Evolutionary conservation across 2,113 vertebrate genomes (phyloP).

Genomic region (Leucopternis melanops): DNA sequence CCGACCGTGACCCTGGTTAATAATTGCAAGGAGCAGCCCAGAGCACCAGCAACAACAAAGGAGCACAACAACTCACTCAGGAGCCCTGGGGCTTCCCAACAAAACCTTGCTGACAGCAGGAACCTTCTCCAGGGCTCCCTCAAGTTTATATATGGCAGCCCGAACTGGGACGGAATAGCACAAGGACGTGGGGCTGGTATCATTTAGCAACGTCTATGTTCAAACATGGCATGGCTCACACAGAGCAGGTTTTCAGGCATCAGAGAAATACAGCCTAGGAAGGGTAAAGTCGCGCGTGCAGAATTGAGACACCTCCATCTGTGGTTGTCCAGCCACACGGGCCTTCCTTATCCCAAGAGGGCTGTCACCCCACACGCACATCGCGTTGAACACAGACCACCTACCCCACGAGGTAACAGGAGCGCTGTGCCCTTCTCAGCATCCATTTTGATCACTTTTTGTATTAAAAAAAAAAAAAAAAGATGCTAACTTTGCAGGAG

Average conservation of each 20-base stretch:
- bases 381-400: not conserved
- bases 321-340: not conserved
- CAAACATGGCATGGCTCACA: not conserved
- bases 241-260: not conserved
- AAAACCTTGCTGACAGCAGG: not conserved
- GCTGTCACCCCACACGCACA: not conserved
- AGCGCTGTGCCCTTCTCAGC: not conserved
- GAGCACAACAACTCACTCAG: not conserved
- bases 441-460: not conserved
- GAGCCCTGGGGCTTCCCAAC: not conserved
- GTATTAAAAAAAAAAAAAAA: not conserved
- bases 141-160: not conserved
- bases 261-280: not conserved
- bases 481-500: not conserved
- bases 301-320: not conserved
- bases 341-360: not conserved
- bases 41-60: not conserved
- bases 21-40: not conserved
- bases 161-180: accelerated
- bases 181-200: not conserved
- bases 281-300: accelerated
- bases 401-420: not conserved
- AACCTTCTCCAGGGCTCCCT: not conserved
- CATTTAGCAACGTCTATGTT: not conserved
- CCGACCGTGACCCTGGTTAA: not conserved